Base-by-base conservation (phyloP, 2,888 invertebrate genomes). In the Drosophila mercatorum region DNA sequence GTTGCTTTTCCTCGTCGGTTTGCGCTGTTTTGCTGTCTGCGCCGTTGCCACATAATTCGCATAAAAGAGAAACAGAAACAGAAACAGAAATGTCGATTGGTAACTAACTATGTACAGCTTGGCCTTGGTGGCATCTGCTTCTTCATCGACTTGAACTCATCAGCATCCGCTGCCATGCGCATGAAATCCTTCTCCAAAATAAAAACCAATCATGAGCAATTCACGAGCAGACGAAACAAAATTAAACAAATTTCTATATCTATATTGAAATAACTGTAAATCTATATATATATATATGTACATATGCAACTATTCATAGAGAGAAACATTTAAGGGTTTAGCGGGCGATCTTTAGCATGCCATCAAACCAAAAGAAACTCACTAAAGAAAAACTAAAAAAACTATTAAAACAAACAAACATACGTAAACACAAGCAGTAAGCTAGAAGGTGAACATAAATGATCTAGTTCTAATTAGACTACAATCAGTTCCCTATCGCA, bases 1-100 rank as follows among this genome's bases (percentile, higher is more conserved):
- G 92, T 78, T 93, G 93, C 76, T 93, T 93, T 78, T 93, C 93
- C 88, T 93, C 93, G 92, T 93, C 93, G 75, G 92, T 93, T 90
- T 93, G 93, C 84, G 93, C 90, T 90, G 92, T 92, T 90, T 93
- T 93, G 91, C 92, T 92, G 85, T 92, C 93, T 93, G 87, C 53
- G 10, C 49, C 38, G 55, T 17, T 52, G 8, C 41, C 41, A 44
- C 40, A 41, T 41, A 44, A 61, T 22, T 44, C 55, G 52, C 59
- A 57, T 22, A 59, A 26, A 28, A 61, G 43, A 70, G 56, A 72
- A 52, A 72, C 46, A 64, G 51, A 60, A 55, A 57, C 51, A 65
- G 44, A 46, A 46, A 46, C 46, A 7, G 46, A 46, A 72, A 65
- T 46, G 53, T 43, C 51, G 43, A 70, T 62, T 62, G 51, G 31